Conservation (phyloP, 1,140 invertebrate genomes). For the Berghia stephanieae region DNA sequence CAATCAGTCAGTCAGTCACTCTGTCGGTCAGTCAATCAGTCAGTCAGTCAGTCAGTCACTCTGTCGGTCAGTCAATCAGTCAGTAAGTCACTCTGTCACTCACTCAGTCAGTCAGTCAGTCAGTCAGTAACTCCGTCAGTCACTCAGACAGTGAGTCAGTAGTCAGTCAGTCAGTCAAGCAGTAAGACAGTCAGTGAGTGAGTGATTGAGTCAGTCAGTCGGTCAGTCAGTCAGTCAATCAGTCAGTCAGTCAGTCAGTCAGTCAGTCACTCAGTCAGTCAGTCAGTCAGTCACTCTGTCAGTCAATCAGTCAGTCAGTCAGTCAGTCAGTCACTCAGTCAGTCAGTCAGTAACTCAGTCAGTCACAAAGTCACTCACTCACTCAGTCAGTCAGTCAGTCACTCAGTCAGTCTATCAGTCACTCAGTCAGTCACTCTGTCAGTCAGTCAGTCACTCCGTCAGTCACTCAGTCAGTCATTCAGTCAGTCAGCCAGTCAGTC, state of each 20-base stretch:
- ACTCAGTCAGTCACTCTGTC: constrained; percentile 4
- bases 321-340: not conserved
- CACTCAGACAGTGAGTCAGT: not conserved
- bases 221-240: not conserved
- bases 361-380: not conserved
- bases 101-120: not conserved
- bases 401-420: not conserved
- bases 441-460: not conserved
- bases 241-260: not conserved
- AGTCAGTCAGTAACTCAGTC: not conserved
- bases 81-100: not conserved
- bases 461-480: not conserved
- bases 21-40: not conserved
- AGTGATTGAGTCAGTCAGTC: not conserved
- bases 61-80: not conserved
- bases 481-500: not conserved
- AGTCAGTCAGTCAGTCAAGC: not conserved
- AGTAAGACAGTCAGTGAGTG: not conserved
- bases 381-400: not conserved
- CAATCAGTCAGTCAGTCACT: not conserved
- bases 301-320: not conserved
- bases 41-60: not conserved
- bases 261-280: not conserved
- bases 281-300: not conserved
- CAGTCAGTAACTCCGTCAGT: not conserved